Evolutionary conservation across 2,113 vertebrate genomes (phyloP), one percentile per base, ranked within the genome.

Genomic region (Chloropsis cyanopogon): DNA sequence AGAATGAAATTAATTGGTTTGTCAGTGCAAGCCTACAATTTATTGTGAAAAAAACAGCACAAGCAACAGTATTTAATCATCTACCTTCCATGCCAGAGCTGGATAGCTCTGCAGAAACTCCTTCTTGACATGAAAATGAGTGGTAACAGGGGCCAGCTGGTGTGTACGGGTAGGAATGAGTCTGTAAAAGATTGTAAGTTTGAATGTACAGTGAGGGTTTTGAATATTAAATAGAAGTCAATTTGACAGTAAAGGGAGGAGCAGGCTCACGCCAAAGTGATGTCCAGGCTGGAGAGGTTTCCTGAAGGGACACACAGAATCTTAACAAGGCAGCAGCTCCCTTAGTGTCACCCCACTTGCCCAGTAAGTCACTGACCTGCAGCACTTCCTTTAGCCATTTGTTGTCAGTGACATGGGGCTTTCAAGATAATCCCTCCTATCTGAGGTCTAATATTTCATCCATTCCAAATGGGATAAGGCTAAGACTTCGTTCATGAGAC

Each of bases 181-280:
- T n/a, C 53, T 44, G 39, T n/a, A 28, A 46, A 78, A 71, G 26
- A 12, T 33, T 68, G 25, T 9, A 4, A 64, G 18, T 56, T 59
- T 49, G 68, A 53, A 49, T 4, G 4, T 28, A 50, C 0, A 2
- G 5, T 0, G 3, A n/a, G 19, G 14, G 12, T 14, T 69, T 49
- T 5, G 71, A 53, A 37, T n/a, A 47, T 11, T 41, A 81, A 69
- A 53, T 25, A 37, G 4, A n/a, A 80, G 23, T 39, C 23, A 61
- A 47, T 69, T 50, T 44, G 26, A 54, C 15, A 54, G 14, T 64
- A 68, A 93, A 75, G 12, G 54, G 14, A 66, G 52, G 37, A 78
- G 28, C 10, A 84, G 8, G 11, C n/a, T 86, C 50, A 66, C 14
- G 46, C 10, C 39, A 11, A 31, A n/a, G 68, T 46, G 37, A 6